Base-by-base conservation (phyloP, 1,140 invertebrate species). In the Trypoxylus dichotomus region DNA sequence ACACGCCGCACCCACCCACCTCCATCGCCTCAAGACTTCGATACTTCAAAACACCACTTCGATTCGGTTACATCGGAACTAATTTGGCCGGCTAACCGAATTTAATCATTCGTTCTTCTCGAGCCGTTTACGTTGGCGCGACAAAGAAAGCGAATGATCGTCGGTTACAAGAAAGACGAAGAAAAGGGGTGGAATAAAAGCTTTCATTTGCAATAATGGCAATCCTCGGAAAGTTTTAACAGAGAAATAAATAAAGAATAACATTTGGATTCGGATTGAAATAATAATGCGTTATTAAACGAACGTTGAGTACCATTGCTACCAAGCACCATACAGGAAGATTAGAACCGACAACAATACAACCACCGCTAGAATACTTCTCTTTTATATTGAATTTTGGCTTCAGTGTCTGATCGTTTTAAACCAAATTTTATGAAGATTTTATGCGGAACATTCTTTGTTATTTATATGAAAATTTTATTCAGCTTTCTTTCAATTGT, bases 11-110 rank as follows among this genome's bases (percentile, higher is more conserved):
- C 60, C 60, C 24, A 68, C 13, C 60, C 60, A 29, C 47, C 15
- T 19, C 13, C 15, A n/a, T n/a, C 47, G 15, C 60, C 11, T 21
- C 60, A 29, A 68, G 21, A 68, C 47, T 27, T 68, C 60, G 60
- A 68, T 68, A 68, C 60, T 68, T 68, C 60, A 68, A 68, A 68
- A 68, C 60, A 68, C 60, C 60, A 68, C 60, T 68, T 68, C 60
- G 60, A 68, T 68, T 68, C 60, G 24, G 60, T 68, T 68, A 68
- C 60, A 68, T 68, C 24, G 24, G 27, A 68, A 68, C 60, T 68
- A 68, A 68, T 68, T 68, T 68, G 60, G 60, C 60, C 24, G 60
- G 60, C 60, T 68, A 68, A 68, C 60, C 60, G 60, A 68, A 68
- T 68, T 68, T 68, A 68, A 68, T 68, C 47, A 54, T 54, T 54